Conservation (phyloP, 1,140 invertebrate genomes). For the Cotesia glomerata region DNA sequence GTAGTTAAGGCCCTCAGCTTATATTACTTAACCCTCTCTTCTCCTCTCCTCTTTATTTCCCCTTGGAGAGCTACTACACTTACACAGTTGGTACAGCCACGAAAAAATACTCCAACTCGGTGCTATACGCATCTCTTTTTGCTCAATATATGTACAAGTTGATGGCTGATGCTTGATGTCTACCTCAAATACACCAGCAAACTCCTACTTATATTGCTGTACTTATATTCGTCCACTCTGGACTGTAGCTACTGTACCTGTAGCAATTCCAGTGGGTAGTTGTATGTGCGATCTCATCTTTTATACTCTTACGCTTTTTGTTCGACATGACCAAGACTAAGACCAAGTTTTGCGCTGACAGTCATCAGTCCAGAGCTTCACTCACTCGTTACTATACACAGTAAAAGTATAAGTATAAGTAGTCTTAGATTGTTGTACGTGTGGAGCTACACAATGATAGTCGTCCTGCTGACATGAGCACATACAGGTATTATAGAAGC, state of each 20-base stretch:
- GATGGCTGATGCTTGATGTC: not conserved
- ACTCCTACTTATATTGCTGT: no score
- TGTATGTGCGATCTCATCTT: slow-evolving; percentile 2
- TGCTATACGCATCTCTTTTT: slow-evolving; percentile 35
- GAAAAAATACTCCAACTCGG: not conserved
- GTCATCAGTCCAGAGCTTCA: no score
- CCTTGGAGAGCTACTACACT: slow-evolving; percentile 50
- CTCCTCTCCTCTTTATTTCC: not conserved
- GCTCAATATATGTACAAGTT: slow-evolving; percentile 18
- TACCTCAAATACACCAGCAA: not conserved
- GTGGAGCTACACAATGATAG: no score
- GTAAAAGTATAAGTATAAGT: no score
- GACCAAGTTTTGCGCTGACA: no score
- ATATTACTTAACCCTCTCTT: not conserved
- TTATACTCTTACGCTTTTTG: no score
- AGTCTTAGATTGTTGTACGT: no score
- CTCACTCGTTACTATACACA: no score
- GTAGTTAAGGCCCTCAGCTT: not conserved
- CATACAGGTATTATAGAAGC: not conserved
- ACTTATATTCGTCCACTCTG: no score
- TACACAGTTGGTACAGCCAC: slow-evolving; percentile 46
- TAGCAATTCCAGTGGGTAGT: not conserved
- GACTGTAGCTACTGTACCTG: not conserved
- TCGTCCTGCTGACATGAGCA: no score
- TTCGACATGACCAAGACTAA: no score